Evolutionary conservation across 1,140 invertebrate genomes (phyloP), one percentile per base, ranked within the genome.

Genomic region (Spodoptera litura): DNA sequence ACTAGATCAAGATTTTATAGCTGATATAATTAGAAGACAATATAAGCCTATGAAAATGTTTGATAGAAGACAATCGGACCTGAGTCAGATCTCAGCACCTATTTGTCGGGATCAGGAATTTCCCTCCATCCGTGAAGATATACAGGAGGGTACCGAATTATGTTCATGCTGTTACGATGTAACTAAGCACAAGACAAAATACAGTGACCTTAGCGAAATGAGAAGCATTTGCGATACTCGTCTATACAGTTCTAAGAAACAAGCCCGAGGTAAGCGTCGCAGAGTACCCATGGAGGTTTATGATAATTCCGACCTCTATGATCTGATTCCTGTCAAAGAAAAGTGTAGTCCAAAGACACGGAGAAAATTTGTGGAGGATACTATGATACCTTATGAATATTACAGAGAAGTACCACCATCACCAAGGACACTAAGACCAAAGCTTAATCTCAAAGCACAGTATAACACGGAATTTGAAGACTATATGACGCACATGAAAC

Each of bases 371-470:
- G 71, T 62, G 6, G 85, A 88, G 64, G 89, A 91, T 44, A 85
- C 82, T 70, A 80, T 85, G 15, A 82, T 76, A 3, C 52, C 76
- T 27, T 85, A 86, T 73, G 71, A 87, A 8, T 83, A 81, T 76
- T 89, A 87, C 62, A 91, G 79, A 77, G 91, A 93, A 87, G 90
- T 93, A n/a, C 91, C 87, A n/a, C 93, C 93, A n/a, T 94, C 92
- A 0, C 93, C 93, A 9, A 83, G 88, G 76, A 91, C 88, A 8
- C 83, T 85, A 4, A 86, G 90, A 82, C 93, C 93, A 1, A 83
- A 82, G 9, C 77, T 94, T 2, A 94, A 93, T 80, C 83, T 94
- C 31, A 87, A 88, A 84, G 85, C 90, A 38, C 92, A 93, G 76
- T 78, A 85, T 78, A 87, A 86, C 49, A 78, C 78, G 1, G 83